Percentiles rank a stretch among this genome's conserved stretches.
Conservation (phyloP, 2,888 invertebrate genomes). For the Panorpa germanica region DNA sequence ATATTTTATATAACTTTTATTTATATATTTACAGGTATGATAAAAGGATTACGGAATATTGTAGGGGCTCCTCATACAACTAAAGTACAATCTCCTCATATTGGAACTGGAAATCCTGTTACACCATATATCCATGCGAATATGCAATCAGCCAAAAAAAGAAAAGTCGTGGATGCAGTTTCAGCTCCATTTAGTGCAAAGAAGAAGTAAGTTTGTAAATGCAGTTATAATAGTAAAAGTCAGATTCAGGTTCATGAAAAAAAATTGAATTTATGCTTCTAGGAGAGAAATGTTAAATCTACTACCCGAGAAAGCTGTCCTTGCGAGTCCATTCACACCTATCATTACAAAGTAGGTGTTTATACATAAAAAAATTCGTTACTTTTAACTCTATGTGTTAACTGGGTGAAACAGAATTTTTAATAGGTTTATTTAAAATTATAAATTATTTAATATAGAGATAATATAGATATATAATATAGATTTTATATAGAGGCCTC, state of each 20-base stretch:
- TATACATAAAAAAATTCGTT: too few relatives aligned
- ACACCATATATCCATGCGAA: conserved; percentile 41
- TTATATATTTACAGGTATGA: conserved; percentile 36
- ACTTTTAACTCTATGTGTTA: conserved; percentile 8
- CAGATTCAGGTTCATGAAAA: conserved; percentile 1
- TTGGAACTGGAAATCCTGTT: conserved; percentile 23
- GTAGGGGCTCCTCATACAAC: conserved; percentile 38
- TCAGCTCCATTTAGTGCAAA: conserved; percentile 39
- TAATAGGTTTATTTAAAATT: too few relatives aligned
- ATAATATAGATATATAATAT: conserved; percentile 5
- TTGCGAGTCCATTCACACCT: conserved; percentile 35
- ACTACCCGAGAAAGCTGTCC: conserved; percentile 35
- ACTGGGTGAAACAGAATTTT: too few relatives aligned
- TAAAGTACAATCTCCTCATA: conserved; percentile 27
- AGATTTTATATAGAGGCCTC: conserved; percentile 9
- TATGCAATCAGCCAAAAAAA: conserved; percentile 43
- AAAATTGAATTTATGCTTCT: conserved; percentile 17
- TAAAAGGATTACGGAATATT: conserved; percentile 59
- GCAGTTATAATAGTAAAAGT: background rate
- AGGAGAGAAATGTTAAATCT: conserved; percentile 41
- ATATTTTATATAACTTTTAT: conserved; percentile 11
- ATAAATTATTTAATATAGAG: conserved; percentile 5
- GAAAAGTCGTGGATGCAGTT: conserved; percentile 37
- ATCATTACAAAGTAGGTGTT: conserved; percentile 38
- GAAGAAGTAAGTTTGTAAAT: conserved; percentile 33